Conservation (phyloP, 2,888 invertebrate genomes). For the Alloplasta piceator region DNA sequence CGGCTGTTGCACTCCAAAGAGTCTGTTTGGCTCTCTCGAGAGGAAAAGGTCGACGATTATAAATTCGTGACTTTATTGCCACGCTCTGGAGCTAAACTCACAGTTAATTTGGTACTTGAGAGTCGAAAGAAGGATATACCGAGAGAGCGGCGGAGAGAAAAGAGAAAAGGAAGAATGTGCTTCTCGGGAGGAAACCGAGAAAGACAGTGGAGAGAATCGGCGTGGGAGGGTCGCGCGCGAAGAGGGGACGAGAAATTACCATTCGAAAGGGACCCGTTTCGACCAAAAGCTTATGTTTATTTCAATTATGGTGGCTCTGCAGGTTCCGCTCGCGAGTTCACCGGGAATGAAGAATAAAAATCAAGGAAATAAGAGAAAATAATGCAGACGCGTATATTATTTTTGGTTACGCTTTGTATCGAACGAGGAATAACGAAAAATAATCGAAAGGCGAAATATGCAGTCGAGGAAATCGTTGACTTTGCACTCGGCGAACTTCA, state of each 20-base stretch:
- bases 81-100: conserved; percentile 47
- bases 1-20: conserved; percentile 26
- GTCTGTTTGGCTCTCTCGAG: conserved; percentile 30
- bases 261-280: conserved; percentile 73
- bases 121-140: conserved; percentile 43
- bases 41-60: conserved; percentile 43
- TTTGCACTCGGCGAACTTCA: conserved; percentile 18
- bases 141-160: conserved; percentile 46
- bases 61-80: conserved; percentile 59
- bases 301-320: conserved; percentile 72
- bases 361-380: conserved; percentile 64
- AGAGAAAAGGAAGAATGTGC: conserved; percentile 30
- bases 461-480: conserved; percentile 20
- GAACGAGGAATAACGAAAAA: conserved; percentile 24
- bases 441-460: conserved; percentile 43
- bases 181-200: conserved; percentile 43
- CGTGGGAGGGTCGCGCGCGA: conserved; percentile 66
- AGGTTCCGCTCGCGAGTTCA: conserved; percentile 59
- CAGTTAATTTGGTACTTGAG: conserved; percentile 31
- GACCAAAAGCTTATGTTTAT: conserved; percentile 76
- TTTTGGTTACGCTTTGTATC: conserved; percentile 26
- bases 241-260: conserved; percentile 71
- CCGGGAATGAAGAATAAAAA: conserved; percentile 46
- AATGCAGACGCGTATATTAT: conserved; percentile 35
- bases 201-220: conserved; percentile 60